A percentile compares a stretch with the other conserved stretches of the same genome.
Conservation (phyloP, 2,113 vertebrate species). For the Elephas maximus region DNA sequence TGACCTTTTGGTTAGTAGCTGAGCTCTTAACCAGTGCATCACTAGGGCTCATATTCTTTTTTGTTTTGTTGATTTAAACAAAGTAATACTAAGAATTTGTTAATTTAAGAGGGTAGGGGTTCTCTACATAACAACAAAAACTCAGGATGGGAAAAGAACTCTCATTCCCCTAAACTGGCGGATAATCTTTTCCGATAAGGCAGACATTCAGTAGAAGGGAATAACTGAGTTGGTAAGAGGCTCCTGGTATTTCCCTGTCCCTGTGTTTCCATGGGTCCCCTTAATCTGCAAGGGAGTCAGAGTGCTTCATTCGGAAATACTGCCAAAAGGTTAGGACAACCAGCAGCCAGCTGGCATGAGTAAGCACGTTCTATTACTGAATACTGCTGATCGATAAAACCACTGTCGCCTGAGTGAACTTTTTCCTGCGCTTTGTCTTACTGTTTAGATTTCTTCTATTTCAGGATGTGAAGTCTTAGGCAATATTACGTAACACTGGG, state of each 20-base stretch:
- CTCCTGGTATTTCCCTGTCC: not conserved
- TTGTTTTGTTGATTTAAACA: slow-evolving; percentile 40
- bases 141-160: slow-evolving; percentile 39
- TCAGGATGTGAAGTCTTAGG: not conserved
- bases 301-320: not conserved
- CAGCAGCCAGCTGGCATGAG: not conserved
- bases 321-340: not conserved
- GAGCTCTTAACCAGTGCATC: too few relatives aligned
- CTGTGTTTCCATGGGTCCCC: not conserved
- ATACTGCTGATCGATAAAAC: not conserved
- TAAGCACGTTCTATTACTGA: not conserved
- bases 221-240: not conserved
- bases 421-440: not conserved
- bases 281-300: not conserved
- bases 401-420: not conserved
- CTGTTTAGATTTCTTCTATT: not conserved
- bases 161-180: not conserved
- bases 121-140: slow-evolving; percentile 46
- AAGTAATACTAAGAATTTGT: slow-evolving; percentile 21
- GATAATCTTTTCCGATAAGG: not conserved
- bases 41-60: not conserved
- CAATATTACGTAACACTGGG: not conserved
- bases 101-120: not conserved
- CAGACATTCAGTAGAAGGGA: slow-evolving; percentile 7
- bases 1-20: too few relatives aligned